Percentiles rank a stretch among this genome's conserved stretches.
Conservation (phyloP, 2,113 vertebrate species). For the Ammodytes marinus region DNA sequence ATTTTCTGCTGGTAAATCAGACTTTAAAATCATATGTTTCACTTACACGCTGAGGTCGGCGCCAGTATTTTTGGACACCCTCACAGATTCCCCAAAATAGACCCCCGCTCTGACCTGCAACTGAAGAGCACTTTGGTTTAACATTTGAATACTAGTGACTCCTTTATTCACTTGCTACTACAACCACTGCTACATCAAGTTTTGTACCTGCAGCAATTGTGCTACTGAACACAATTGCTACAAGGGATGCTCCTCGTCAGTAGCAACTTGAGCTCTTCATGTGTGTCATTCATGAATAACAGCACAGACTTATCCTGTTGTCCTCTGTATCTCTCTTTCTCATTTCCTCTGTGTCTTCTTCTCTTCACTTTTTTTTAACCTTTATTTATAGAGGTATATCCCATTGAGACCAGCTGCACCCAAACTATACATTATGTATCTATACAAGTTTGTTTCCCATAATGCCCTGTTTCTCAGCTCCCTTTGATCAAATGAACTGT, state of each 20-base stretch:
- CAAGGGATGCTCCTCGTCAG: too few species aligned
- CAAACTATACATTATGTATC: neutral
- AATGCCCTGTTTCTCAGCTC: neutral
- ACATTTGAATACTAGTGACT: neutral
- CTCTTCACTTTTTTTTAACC: neutral
- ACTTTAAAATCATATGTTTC: slow-evolving; percentile 70
- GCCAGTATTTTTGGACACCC: slow-evolving; percentile 46
- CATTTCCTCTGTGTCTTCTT: slow-evolving; percentile 15
- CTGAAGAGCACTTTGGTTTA: slow-evolving; percentile 19
- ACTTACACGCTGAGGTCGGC: slow-evolving; percentile 36
- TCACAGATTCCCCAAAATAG: slow-evolving; percentile 34
- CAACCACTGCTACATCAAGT: too few species aligned
- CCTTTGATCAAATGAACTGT: neutral
- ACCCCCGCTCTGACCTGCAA: neutral
- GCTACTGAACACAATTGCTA: too few species aligned
- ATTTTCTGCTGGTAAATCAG: slow-evolving; percentile 53
- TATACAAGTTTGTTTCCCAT: slow-evolving; percentile 12
- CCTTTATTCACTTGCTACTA: too few species aligned
- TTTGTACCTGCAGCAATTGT: too few species aligned
- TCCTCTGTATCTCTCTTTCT: slow-evolving; percentile 36
- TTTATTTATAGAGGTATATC: neutral
- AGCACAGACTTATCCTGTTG: slow-evolving; percentile 36
- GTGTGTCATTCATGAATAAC: neutral
- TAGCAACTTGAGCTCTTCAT: too few species aligned
- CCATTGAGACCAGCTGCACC: neutral